Evolutionary conservation across 2,113 vertebrate genomes (phyloP).

Genomic region (Microtus ochrogaster): DNA sequence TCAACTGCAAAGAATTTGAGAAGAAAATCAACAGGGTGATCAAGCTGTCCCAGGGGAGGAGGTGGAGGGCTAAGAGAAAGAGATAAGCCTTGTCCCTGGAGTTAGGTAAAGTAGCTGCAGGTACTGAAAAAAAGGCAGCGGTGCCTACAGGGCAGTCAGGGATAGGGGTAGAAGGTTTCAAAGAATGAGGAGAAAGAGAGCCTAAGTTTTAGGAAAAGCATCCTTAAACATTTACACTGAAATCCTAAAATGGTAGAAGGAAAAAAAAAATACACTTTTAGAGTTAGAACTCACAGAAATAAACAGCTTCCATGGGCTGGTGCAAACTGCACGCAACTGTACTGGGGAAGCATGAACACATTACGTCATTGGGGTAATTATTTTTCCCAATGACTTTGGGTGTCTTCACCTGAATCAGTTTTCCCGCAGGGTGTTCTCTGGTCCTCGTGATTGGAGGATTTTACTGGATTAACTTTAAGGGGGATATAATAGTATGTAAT

Average conservation of each 20-base stretch:
- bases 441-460: neutral
- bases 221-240: no score
- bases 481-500: no score
- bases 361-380: neutral
- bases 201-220: neutral
- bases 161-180: neutral
- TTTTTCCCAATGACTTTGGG: neutral
- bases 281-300: neutral
- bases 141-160: neutral
- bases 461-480: neutral
- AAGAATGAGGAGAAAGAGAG: neutral
- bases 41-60: neutral
- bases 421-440: neutral
- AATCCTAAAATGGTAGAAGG: neutral
- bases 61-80: no score
- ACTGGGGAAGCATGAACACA: neutral
- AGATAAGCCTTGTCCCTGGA: neutral
- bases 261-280: neutral
- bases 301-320: neutral
- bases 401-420: neutral
- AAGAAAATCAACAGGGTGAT: neutral
- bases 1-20: neutral
- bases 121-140: neutral
- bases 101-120: neutral
- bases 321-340: neutral